Evolutionary conservation across 1,140 invertebrate species (phyloP).

Genomic region (Papilio polytes): DNA sequence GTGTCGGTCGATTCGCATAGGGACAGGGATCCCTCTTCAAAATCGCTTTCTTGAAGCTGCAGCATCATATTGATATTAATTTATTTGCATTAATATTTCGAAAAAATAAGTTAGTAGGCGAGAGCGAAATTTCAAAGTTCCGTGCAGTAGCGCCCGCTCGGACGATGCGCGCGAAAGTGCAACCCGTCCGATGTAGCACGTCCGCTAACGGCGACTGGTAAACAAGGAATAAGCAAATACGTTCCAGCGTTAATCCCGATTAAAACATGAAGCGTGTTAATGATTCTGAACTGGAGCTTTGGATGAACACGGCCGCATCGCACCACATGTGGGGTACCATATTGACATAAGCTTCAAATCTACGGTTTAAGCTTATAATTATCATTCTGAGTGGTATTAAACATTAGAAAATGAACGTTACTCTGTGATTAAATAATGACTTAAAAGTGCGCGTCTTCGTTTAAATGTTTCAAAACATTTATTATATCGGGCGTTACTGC

Average conservation of each 20-base stretch:
- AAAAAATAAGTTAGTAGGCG: conserved; percentile 1
- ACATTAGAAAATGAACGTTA: background rate
- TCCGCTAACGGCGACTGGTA: conserved; percentile 37
- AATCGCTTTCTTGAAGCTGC: conserved; percentile 83
- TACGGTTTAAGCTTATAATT: background rate
- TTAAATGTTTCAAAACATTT: background rate
- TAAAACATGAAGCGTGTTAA: conserved; percentile 39
- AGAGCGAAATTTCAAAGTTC: conserved; percentile 30
- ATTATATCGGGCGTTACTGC: conserved; percentile 5
- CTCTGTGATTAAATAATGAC: background rate
- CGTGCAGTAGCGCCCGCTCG: conserved; percentile 2
- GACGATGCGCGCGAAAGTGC: conserved; percentile 33
- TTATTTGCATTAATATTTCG: background rate
- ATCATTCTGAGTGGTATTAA: background rate
- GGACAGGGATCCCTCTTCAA: conserved; percentile 81
- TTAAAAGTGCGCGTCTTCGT: background rate
- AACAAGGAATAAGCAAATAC: conserved; percentile 38
- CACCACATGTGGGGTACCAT: conserved; percentile 14
- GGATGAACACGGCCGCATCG: background rate
- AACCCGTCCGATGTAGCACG: conserved; percentile 21
- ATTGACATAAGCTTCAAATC: conserved; percentile 30
- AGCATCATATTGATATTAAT: conserved; percentile 33
- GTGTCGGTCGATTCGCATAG: conserved; percentile 78
- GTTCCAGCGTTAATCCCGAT: conserved; percentile 20
- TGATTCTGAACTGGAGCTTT: conserved; percentile 22